These are phyloP conservation scores for Chionis minor DNA, from an alignment of 2,113 vertebrate genomes.

Conservation along the genomic window DNA sequence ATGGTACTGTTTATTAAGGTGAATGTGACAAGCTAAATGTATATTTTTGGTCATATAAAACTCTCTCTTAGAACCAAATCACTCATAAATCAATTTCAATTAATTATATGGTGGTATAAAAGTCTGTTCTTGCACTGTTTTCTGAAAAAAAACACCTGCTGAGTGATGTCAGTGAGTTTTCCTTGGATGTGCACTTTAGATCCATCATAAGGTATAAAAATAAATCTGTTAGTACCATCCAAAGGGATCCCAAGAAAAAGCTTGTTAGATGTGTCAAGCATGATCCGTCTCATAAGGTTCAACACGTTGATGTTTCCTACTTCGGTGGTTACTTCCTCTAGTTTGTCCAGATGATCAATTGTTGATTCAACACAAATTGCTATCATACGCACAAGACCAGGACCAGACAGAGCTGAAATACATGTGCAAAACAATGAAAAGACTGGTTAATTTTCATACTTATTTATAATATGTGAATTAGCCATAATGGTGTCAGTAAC, in stretches of 20 bases:
- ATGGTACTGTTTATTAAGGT: neutral
- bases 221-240: constrained; percentile 74
- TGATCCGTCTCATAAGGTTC: constrained; percentile 85
- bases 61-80: neutral
- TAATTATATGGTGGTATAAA: neutral
- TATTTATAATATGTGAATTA: accelerated
- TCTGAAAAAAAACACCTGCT: neutral
- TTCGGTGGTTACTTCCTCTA: constrained; percentile 67
- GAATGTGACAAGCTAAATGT: neutral
- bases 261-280: constrained; percentile 89
- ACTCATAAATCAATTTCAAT: neutral
- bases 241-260: constrained; percentile 88
- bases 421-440: neutral
- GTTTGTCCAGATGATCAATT: constrained; percentile 76
- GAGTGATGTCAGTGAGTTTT: neutral
- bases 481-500: accelerated
- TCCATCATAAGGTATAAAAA: neutral
- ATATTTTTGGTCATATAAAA: neutral
- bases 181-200: neutral
- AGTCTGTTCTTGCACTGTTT: neutral
- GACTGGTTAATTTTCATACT: neutral
- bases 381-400: constrained; percentile 82
- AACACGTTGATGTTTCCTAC: constrained; percentile 77
- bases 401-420: constrained; percentile 86
- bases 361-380: constrained; percentile 82